Conservation (phyloP, 2,888 invertebrate genomes). For the Netelia inedita region DNA sequence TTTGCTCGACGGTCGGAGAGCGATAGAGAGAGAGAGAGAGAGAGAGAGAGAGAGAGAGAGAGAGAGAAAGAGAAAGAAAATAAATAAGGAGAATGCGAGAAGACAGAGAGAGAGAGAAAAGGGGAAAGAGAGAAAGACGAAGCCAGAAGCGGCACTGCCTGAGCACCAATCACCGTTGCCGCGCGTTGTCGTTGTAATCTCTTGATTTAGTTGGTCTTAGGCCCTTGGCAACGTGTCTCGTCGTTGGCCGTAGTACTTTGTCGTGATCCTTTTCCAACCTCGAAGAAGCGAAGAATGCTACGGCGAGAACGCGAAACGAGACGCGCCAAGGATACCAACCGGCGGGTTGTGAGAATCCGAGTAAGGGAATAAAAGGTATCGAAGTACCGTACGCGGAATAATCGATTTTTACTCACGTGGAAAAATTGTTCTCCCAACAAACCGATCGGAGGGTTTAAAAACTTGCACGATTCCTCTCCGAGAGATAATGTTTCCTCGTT, state of each 20-base stretch:
- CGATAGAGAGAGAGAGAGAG: constrained; percentile 54
- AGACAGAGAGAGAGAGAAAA: constrained; percentile 51
- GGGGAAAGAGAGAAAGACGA: constrained; percentile 40
- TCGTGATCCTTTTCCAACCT: constrained; percentile 53
- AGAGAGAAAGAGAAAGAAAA: constrained; percentile 28
- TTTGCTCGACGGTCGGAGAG: constrained; percentile 51
- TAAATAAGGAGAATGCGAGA: constrained; percentile 29
- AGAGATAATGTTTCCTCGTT: background rate
- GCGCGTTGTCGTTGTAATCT: constrained; percentile 67
- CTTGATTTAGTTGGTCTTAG: constrained; percentile 63
- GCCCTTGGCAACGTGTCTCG: constrained; percentile 55
- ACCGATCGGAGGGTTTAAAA: constrained; percentile 29
- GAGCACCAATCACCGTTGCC: constrained; percentile 43
- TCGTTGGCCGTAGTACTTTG: constrained; percentile 51
- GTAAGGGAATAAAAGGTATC: constrained; percentile 58
- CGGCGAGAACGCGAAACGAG: constrained; percentile 17
- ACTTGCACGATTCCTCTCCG: background rate
- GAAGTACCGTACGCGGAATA: constrained; percentile 59
- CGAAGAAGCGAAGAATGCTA: constrained; percentile 46
- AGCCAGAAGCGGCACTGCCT: constrained; percentile 49
- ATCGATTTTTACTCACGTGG: constrained; percentile 53
- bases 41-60: constrained; percentile 34
- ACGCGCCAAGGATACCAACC: constrained; percentile 47
- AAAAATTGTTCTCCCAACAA: constrained; percentile 45
- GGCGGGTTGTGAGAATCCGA: constrained; percentile 18